Evolutionary conservation across 92 coral and sea anemone genomes (phyloP), one percentile per base, ranked within the genome.

Genomic region (Pocillopora meandrina): DNA sequence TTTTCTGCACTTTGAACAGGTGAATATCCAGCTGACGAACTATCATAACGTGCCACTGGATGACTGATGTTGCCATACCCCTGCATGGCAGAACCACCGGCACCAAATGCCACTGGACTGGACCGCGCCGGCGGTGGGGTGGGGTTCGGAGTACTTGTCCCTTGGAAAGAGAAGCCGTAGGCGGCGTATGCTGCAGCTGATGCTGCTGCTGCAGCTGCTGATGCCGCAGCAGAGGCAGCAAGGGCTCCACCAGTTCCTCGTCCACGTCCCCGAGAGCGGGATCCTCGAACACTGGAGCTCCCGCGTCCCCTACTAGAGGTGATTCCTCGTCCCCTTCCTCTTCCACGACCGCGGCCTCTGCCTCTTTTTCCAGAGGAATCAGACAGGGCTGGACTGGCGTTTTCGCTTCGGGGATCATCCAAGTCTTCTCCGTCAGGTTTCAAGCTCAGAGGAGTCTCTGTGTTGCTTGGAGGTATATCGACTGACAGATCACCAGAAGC

Each of bases 181-280:
- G 98, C 98, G 12, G 98, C 98, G 82, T 94, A 97, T 4, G 98
- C 99, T 21, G 98, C 98, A 65, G 99, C 99, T 55, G 99, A 97
- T 8, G 98, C 99, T 0, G 99, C 99, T 2, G 99, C 99, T 2
- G 99, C 99, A 11, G 98, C 99, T n/a, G 99, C 99, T 21, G 98
- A 94, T 15, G 99, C 99, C 16, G 99, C 99, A 8, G 97, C 99
- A 12, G 99, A 95, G 33, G 99, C 99, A 13, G 99, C 99, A 56
- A 97, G 84, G 16, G 98, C 98, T 56, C 99, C 99, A 12, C 98
- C 92, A 12, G 95, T 88, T 75, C 99, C 99, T 47, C 98, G 92
- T 21, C 95, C 99, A 56, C 99, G 93, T 14, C 98, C 98, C 15
- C 99, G 95, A 7, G 93, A 95, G 14, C 99, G 95, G 26, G 92